A percentile compares a stretch with the other conserved stretches of the same genome.
Conservation (phyloP, 30 jellyfish, hydroid and myxozoan species). For the Hydractinia echinata region DNA sequence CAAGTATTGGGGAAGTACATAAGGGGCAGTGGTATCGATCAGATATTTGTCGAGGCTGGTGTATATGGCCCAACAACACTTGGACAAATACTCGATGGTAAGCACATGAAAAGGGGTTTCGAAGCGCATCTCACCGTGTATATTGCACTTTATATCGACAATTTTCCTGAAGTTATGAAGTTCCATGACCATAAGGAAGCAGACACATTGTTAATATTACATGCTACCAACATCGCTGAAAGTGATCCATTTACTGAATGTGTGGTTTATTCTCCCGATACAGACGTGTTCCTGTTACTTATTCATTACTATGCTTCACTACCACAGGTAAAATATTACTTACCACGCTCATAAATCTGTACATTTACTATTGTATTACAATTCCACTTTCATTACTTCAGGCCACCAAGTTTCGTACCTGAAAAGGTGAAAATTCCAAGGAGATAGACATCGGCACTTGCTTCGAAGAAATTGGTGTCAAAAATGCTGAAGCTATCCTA, state of each 20-base stretch:
- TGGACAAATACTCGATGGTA: slow-evolving; percentile 9
- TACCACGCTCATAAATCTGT: slow-evolving; percentile 23
- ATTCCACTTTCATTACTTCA: slow-evolving; percentile 4
- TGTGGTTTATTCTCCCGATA: slow-evolving; percentile 33
- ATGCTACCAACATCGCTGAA: slow-evolving; percentile 35
- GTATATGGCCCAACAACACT: slow-evolving; percentile 16
- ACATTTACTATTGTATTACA: slow-evolving; percentile 6
- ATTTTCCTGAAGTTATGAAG: not conserved
- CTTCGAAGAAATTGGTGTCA: slow-evolving; percentile 11
- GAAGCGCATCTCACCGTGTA: not conserved
- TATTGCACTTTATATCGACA: slow-evolving; percentile 19
- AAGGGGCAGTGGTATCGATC: slow-evolving; percentile 4
- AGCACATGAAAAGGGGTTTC: slow-evolving; percentile 8
- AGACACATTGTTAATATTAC: too few species aligned
- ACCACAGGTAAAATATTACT: slow-evolving; percentile 12
- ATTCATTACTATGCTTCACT: slow-evolving; percentile 14
- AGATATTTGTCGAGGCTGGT: not conserved
- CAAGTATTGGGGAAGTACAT: slow-evolving; percentile 5
- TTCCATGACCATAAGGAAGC: slow-evolving; percentile 46
- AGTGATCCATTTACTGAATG: slow-evolving; percentile 39
- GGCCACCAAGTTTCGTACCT: slow-evolving; percentile 12
- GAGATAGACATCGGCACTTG: slow-evolving; percentile 9
- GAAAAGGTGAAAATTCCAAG: slow-evolving; percentile 3
- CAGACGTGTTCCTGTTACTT: slow-evolving; percentile 35
- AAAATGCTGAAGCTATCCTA: too few species aligned